phyloP scores from a whole-genome alignment of 2,888 invertebrate genomes.

The Pseudococcus jackbeardsleyi region DNA sequence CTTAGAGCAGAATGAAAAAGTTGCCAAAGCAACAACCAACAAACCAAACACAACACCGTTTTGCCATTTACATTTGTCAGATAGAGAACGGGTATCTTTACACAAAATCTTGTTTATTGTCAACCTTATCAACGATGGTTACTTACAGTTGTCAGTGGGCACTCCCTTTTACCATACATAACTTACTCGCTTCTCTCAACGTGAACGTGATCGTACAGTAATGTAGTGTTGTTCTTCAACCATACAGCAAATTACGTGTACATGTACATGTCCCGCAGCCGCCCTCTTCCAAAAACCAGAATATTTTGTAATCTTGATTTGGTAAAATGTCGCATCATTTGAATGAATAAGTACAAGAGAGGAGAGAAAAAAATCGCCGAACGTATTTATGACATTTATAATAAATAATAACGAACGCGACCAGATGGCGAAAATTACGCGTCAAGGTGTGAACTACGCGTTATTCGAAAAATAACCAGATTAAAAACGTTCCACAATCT shows the following conservation, averaged over 20 bases:
- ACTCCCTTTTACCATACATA: slow-evolving; percentile 47
- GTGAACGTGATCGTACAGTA: slow-evolving; percentile 6
- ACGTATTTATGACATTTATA: not conserved
- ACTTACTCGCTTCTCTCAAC: slow-evolving; percentile 11
- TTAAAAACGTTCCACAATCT: slow-evolving; percentile 29
- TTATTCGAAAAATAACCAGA: not conserved
- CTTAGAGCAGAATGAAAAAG: slow-evolving; percentile 26
- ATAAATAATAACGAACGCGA: not conserved
- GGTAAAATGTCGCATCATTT: slow-evolving; percentile 3
- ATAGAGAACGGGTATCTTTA: slow-evolving; percentile 37
- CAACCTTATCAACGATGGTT: slow-evolving; percentile 42
- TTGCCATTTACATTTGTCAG: slow-evolving; percentile 48
- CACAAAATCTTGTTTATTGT: slow-evolving; percentile 40
- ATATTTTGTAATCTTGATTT: slow-evolving; percentile 10
- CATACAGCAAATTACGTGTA: not conserved
- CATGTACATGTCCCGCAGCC: not conserved
- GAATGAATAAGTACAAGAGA: not conserved
- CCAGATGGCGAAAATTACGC: slow-evolving; percentile 28
- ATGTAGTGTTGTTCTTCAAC: not conserved
- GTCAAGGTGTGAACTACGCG: slow-evolving; percentile 6
- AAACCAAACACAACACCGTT: slow-evolving; percentile 47
- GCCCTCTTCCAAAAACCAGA: not conserved
- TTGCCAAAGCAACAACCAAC: slow-evolving; percentile 47
- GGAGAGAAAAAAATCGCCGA: not conserved
- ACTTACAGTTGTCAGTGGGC: slow-evolving; percentile 42